Percentiles rank a stretch among this genome's conserved stretches.
These are phyloP conservation scores for Engraulis encrasicolus DNA, from an alignment of 2,113 vertebrate species.

Conservation along the genomic window DNA sequence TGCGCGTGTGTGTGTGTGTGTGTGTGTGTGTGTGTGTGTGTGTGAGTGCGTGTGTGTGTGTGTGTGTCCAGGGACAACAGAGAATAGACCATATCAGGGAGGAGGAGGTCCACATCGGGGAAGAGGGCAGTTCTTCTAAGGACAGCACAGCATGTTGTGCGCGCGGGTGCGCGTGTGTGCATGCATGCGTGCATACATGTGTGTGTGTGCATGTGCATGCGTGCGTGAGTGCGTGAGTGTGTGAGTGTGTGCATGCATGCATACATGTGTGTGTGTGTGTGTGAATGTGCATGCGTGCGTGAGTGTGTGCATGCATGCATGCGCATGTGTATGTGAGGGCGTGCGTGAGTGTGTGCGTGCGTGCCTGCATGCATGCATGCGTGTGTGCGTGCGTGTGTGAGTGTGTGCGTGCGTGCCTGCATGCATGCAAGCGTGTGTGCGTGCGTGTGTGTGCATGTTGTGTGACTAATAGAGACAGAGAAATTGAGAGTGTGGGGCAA, in stretches of 20 bases:
- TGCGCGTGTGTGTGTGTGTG: not conserved
- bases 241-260: not conserved
- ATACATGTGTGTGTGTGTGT: not conserved
- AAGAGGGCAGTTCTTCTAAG: no score
- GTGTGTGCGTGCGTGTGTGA: not conserved
- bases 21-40: not conserved
- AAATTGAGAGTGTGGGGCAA: not conserved
- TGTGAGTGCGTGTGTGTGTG: not conserved
- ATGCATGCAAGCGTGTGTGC: not conserved
- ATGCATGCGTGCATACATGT: not conserved
- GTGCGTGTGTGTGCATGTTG: not conserved
- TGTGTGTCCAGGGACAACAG: no score
- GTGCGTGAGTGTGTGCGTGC: not conserved
- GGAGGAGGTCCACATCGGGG: no score
- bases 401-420: not conserved
- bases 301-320: not conserved
- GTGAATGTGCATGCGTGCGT: not conserved
- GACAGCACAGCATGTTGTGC: no score
- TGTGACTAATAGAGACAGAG: not conserved
- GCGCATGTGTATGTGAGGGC: not conserved
- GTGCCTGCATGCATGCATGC: not conserved
- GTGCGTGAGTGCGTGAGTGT: no score
- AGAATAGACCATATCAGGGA: no score
- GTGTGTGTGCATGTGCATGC: not conserved
- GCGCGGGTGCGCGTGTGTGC: no score